phyloP scores from a whole-genome alignment of 2,113 vertebrate genomes.

The Pterophyllum scalare region DNA sequence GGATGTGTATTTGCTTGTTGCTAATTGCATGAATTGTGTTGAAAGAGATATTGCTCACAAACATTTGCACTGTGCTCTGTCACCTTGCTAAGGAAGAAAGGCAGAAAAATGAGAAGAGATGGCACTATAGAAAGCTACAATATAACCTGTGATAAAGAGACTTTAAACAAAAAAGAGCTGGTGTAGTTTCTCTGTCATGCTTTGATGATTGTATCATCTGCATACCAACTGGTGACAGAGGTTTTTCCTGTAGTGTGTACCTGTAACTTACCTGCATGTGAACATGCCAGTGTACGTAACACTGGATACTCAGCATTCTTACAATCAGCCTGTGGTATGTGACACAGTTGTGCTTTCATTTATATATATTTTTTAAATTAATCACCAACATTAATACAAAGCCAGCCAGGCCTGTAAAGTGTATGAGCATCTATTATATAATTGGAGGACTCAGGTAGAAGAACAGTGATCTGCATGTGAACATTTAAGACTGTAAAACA shows the following conservation, averaged over 20 bases:
- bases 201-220: slow-evolving; percentile 36
- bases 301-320: slow-evolving; percentile 46
- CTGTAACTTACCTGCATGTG: background rate
- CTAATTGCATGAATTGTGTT: background rate
- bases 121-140: background rate
- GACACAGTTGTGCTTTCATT: background rate
- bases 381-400: background rate
- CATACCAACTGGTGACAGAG: slow-evolving; percentile 47
- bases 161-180: background rate
- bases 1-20: background rate
- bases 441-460: background rate
- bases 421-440: background rate
- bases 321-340: slow-evolving; percentile 11
- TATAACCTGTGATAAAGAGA: background rate
- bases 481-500: background rate
- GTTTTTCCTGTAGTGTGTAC: slow-evolving; percentile 63
- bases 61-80: background rate
- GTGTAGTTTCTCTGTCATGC: background rate
- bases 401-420: background rate
- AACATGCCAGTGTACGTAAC: background rate
- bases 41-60: background rate
- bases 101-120: background rate
- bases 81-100: background rate
- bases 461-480: background rate
- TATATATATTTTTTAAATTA: background rate